Evolutionary conservation across 30 jellyfish, hydroid and myxozoan genomes (phyloP), one percentile per base, ranked within the genome.

Genomic region (Mastigias papua): DNA sequence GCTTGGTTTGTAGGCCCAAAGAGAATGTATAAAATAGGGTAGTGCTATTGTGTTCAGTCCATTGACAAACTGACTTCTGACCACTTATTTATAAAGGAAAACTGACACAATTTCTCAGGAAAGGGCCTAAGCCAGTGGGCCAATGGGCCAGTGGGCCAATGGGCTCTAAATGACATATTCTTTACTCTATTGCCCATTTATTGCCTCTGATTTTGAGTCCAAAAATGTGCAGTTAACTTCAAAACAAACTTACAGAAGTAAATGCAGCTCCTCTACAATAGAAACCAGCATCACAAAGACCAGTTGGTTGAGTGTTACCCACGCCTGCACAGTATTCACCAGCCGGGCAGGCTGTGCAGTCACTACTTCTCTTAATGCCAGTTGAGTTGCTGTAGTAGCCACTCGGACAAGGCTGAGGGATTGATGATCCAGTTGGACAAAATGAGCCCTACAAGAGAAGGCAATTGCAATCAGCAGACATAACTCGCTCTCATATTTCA

Each of bases 281-380:
- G 70, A 84, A 95, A 27, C 99, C 99, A 31, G 99, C 98, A 95
- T 95, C 99, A 87, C 99, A 95, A 57, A 58, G 91, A 28, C 98
- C 99, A n/a, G 99, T 89, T 20, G 99, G 98, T 29, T 74, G 48
- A 20, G 88, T 90, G 23, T 86, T 84, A 7, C 98, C 99, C 48
- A 77, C 79, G 33, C 98, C 99, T 21, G 99, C 98, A 70, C 99
- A 95, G 76, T 85, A 95, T 81, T 86, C 88, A 3, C 99, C 99
- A 61, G 99, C 97, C 19, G 97, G 97, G 69, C 99, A 95, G 0
- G 98, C 90, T 1, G 98, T 90, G 71, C 99, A 95, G 60, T 90
- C 99, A 57, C 76, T 96, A 37, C 97, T 82, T 34, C 99, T 70
- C 70, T 86, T 90, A 19, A 95, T 37, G 25, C 97, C 97, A 0